Percentiles rank a stretch among this genome's conserved stretches.
phyloP scores from a whole-genome alignment of 1,140 invertebrate species.

The Chironomus tepperi region DNA sequence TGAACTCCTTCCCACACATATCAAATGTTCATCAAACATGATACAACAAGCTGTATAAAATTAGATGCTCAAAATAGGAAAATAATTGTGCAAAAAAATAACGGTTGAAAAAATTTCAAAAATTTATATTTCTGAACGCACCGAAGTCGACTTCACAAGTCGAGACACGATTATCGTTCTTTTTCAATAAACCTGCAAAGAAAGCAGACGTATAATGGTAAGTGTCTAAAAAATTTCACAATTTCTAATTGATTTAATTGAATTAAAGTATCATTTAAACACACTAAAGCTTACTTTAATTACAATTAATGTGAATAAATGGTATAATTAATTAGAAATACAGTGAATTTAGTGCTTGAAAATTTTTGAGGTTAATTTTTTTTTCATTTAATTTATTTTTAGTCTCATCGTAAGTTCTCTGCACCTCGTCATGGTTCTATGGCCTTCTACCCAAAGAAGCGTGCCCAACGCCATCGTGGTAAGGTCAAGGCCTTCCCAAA shows the following conservation, averaged over 20 bases:
- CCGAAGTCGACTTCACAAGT: neutral
- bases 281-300: no score
- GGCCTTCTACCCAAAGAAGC: slow-evolving; percentile 99
- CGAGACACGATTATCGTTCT: neutral
- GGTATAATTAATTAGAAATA: no score
- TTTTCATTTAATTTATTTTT: slow-evolving; percentile 40
- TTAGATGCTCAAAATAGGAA: neutral
- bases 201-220: slow-evolving; percentile 6
- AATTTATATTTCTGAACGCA: neutral
- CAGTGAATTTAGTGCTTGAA: neutral
- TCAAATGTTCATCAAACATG: no score
- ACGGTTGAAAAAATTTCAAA: neutral
- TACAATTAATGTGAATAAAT: no score
- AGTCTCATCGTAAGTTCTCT: slow-evolving; percentile 99
- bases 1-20: no score
- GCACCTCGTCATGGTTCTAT: slow-evolving; percentile 98
- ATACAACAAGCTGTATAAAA: no score
- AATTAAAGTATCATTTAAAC: neutral
- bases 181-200: neutral
- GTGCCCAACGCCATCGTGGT: slow-evolving; percentile 89
- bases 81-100: neutral
- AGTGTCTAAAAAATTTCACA: neutral
- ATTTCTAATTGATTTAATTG: neutral
- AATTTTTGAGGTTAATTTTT: slow-evolving; percentile 21
- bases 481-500: slow-evolving; percentile 99